Evolutionary conservation across 2,888 invertebrate genomes (phyloP).

Genomic region (Tolmerus cingulatus): DNA sequence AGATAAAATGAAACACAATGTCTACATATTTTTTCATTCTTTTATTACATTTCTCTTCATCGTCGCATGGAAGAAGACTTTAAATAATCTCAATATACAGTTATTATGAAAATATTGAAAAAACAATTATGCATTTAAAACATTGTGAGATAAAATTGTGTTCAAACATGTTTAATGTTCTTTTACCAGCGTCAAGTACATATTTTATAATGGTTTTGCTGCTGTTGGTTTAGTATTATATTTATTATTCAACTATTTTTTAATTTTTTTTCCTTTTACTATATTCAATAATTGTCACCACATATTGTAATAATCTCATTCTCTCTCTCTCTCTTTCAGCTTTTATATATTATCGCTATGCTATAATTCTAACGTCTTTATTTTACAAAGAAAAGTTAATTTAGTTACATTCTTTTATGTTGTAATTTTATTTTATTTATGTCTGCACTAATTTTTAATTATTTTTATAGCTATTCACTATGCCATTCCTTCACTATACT

Average conservation of each 20-base stretch:
- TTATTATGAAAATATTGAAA: conserved; percentile 34
- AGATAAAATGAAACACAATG: background rate
- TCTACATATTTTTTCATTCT: background rate
- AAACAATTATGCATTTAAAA: conserved; percentile 15
- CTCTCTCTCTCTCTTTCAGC: background rate
- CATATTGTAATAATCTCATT: background rate
- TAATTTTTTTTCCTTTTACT: background rate
- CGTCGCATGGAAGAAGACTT: conserved; percentile 13
- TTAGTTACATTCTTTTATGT: background rate
- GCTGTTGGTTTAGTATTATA: background rate
- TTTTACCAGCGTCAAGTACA: background rate
- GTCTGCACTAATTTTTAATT: background rate
- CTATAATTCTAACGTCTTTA: background rate
- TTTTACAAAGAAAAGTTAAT: background rate
- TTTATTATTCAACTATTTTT: conserved; percentile 4
- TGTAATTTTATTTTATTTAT: background rate
- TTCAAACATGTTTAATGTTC: conserved; percentile 9
- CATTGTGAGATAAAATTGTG: conserved; percentile 34
- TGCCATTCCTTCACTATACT: background rate
- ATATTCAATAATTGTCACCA: background rate
- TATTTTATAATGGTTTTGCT: background rate
- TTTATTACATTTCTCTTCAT: conserved; percentile 26
- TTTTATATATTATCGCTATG: background rate
- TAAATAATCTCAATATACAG: conserved; percentile 32
- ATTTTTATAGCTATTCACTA: background rate